Evolutionary conservation across 1,140 invertebrate genomes (phyloP), one percentile per base, ranked within the genome.

Genomic region (Cecropterus lyciades): DNA sequence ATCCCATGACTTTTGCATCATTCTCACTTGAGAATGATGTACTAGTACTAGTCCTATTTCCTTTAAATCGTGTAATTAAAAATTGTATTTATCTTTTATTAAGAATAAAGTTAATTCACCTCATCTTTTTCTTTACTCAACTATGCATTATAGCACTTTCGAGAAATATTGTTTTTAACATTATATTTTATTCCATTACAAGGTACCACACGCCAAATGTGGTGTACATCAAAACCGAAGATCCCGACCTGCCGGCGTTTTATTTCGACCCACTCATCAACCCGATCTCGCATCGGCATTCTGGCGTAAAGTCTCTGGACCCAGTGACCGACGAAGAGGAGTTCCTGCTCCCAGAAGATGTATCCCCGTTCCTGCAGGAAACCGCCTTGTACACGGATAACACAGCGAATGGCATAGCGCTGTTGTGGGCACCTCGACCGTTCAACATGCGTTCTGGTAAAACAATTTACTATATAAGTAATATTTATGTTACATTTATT

Each of bases 241-340:
- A 99, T 95, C 99, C 99, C n/a, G 99, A 99, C 93, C 93, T 99
- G 57, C 99, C 99, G 15, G 99, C 99, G 0, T 99, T 99, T 91
- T 99, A 99, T 90, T 99, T 99, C 93, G 99, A 99, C 94, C 99
- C 99, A 0, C 93, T 99, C 4, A 99, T 99, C 69, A 99, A 99
- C 93, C 99, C 99, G 3, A 99, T 99, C 76, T 98, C 99, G 8
- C 98, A 99, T 91, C 94, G 98, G 76, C 97, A 98, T 93, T 95
- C 97, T 0, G 57, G 57, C 5, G 94, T 97, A 1, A 98, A 97
- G 93, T 95, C 95, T 9, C 82, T 95, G 27, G 98, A 99, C 82
- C 96, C 96, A 1, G 82, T 97, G 51, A 96, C 98, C 2, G 98
- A 99, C 56, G 98, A 99, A 77, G 97, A 99, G 78, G 99, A 99